These are phyloP conservation scores for Tiliqua scincoides DNA, from an alignment of 2,113 vertebrate species.

Conservation along the genomic window DNA sequence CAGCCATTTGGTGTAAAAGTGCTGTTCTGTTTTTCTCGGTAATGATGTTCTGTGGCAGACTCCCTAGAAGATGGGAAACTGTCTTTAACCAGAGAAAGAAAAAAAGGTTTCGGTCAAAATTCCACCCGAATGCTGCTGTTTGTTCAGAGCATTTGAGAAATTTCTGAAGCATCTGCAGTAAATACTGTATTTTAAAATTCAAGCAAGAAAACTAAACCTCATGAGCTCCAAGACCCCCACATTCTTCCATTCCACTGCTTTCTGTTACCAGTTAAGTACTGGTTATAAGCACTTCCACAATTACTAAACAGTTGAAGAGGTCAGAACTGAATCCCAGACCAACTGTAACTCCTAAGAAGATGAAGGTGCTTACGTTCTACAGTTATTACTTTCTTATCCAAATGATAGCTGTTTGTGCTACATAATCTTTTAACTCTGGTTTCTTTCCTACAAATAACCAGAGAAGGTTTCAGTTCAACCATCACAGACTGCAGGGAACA, in stretches of 20 bases:
- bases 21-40: constrained; percentile 16
- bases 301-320: constrained; percentile 56
- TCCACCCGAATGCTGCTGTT: not conserved
- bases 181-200: not conserved
- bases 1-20: not conserved
- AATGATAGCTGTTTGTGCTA: constrained; percentile 9
- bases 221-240: constrained; percentile 9
- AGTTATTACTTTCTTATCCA: constrained; percentile 45
- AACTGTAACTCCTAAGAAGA: constrained; percentile 18
- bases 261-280: constrained; percentile 51
- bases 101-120: not conserved
- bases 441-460: constrained; percentile 29
- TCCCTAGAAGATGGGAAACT: not conserved
- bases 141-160: not conserved
- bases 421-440: not conserved
- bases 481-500: not conserved
- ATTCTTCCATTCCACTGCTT: not conserved
- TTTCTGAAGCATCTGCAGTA: not conserved
- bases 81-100: not conserved
- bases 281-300: constrained; percentile 44
- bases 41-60: not conserved
- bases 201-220: constrained; percentile 18
- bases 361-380: not conserved
- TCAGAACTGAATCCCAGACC: constrained; percentile 41
- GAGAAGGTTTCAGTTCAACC: not conserved